These are phyloP conservation scores for Desoria tigrina DNA, from an alignment of 2,888 invertebrate species.

Conservation along the genomic window DNA sequence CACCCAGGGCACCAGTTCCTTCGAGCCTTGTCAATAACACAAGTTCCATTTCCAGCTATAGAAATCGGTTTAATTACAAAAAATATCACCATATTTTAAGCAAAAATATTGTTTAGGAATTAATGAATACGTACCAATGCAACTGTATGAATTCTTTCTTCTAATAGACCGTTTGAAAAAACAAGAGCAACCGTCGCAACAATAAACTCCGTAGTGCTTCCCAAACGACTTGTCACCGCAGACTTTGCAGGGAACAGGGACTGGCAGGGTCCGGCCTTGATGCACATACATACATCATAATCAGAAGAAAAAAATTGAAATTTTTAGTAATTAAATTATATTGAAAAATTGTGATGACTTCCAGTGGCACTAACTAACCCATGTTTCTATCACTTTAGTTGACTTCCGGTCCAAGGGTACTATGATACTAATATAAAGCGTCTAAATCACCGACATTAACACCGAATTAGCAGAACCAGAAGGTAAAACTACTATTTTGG, in stretches of 20 bases:
- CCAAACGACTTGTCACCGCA: constrained; percentile 77
- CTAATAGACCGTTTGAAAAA: constrained; percentile 84
- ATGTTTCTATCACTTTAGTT: too few species aligned
- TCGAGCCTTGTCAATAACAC: constrained; percentile 76
- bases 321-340: too few species aligned
- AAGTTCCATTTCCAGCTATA: constrained; percentile 69
- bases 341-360: too few species aligned
- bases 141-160: constrained; percentile 70
- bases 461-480: too few species aligned
- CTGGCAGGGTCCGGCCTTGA: constrained; percentile 65
- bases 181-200: constrained; percentile 86
- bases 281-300: not conserved
- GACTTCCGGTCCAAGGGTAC: too few species aligned
- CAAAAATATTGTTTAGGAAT: not conserved
- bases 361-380: too few species aligned
- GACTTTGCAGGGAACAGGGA: constrained; percentile 71
- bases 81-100: not conserved
- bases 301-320: not conserved
- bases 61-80: too few species aligned
- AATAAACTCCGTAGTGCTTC: constrained; percentile 80
- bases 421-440: too few species aligned
- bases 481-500: too few species aligned
- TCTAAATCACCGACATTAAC: too few species aligned
- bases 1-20: constrained; percentile 88
- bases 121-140: constrained; percentile 66